phyloP scores from a whole-genome alignment of 2,888 invertebrate genomes.

The Sisyra terminalis region DNA sequence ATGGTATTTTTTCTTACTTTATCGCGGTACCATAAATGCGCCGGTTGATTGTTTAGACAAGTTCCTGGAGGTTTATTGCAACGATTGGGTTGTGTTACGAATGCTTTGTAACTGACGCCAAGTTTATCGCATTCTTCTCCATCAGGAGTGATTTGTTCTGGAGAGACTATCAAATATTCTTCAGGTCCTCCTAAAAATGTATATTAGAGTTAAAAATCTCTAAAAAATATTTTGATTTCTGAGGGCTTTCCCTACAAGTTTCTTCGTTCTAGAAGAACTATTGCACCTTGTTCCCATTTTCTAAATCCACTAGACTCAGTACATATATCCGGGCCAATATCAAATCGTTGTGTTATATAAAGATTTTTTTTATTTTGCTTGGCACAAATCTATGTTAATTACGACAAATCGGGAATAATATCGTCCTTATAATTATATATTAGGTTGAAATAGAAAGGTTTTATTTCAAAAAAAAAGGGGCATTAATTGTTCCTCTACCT shows the following conservation, averaged over 20 bases:
- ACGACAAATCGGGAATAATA: no score
- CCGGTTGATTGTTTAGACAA: constrained; percentile 24
- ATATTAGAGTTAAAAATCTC: no score
- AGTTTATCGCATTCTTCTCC: constrained; percentile 31
- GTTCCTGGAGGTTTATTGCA: constrained; percentile 22
- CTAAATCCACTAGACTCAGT: no score
- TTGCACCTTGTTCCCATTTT: no score
- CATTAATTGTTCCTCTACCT: no score
- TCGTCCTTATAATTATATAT: no score
- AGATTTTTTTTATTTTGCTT: neutral
- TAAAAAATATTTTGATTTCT: no score
- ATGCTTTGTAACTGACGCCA: constrained; percentile 32
- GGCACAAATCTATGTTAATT: no score
- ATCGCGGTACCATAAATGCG: constrained; percentile 22
- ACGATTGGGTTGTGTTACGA: constrained; percentile 28
- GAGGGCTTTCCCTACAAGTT: no score
- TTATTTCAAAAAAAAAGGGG: no score
- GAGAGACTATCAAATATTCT: constrained; percentile 29
- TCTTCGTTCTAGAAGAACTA: neutral
- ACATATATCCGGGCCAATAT: no score
- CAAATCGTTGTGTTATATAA: neutral
- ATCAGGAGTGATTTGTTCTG: constrained; percentile 23
- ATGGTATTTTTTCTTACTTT: constrained; percentile 14
- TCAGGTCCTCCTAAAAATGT: constrained; percentile 20
- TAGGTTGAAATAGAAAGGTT: no score